phyloP scores from a whole-genome alignment of 1,140 invertebrate genomes.

The Temnothorax longispinosus region DNA sequence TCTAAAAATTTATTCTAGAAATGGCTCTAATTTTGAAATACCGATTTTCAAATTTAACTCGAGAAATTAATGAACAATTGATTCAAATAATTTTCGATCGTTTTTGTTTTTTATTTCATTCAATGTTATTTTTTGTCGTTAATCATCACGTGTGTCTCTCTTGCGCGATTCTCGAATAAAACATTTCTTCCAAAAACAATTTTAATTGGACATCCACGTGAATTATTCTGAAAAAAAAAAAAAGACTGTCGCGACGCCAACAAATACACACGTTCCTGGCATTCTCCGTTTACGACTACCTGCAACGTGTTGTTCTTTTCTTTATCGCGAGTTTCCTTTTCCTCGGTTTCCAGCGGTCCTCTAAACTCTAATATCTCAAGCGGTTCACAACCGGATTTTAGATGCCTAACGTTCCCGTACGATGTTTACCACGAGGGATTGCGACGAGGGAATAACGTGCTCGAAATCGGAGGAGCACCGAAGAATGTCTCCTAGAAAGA shows the following conservation, averaged over 20 bases:
- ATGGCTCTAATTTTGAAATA: background rate
- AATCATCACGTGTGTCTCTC: no score
- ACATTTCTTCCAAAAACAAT: no score
- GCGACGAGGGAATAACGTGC: background rate
- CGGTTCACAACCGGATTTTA: constrained; percentile 5
- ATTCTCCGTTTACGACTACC: background rate
- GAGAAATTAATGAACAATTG: no score
- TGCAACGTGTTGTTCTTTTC: background rate
- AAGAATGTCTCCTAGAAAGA: background rate
- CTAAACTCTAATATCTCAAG: background rate
- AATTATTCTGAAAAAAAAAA: background rate
- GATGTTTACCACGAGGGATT: background rate
- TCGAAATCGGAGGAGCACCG: background rate
- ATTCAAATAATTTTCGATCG: no score
- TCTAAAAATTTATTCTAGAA: background rate
- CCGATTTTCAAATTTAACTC: background rate
- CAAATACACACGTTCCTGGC: no score
- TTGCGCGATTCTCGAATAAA: no score
- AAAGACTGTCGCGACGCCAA: background rate
- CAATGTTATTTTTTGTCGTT: no score
- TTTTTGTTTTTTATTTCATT: no score
- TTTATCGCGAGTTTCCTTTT: constrained; percentile 13
- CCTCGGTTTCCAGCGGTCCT: background rate
- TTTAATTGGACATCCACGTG: no score
- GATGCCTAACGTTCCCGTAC: background rate